Base-by-base conservation (phyloP, 2,113 vertebrate species). In the Blennius ocellaris region DNA sequence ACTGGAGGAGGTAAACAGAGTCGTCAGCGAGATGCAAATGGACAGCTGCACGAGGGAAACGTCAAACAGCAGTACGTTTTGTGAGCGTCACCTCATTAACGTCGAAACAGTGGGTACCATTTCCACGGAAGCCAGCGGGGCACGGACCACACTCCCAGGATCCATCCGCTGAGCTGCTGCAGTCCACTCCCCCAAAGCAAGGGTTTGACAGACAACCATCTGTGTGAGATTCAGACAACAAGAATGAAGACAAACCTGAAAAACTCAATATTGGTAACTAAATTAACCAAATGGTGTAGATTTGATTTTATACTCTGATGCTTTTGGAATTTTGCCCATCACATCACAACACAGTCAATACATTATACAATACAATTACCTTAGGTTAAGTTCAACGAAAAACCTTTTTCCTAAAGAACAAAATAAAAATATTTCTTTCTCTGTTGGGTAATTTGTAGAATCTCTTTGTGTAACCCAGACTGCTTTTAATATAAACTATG, bases 181-280 rank as follows among this genome's bases (percentile, higher is more conserved):
- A 99, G 43, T 94, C 91, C 50, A 96, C 95, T 50, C 97, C 97
- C 6, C 93, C 96, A 77, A 99, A 99, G 87, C 97, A 99, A 3
- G 97, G 97, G 84, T 96, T 99, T 68, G 97, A 99, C 68, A 99
- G 87, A 89, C 97, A 99, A 0, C 97, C 97, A 79, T 99, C 97
- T 99, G 88, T 11, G 12, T 74, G 11, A 59, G 9, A 80, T 56
- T 75, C 43, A 62, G 9, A 68, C 40, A 40, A 76, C 9, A 71
- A 36, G 10, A 65, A 67, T 55, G 15, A 43, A 43, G 65, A 60
- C 38, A 80, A 56, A 67, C 21, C 53, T 49, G 17, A 47, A 44
- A 56, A 64, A 45, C 3, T 3, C 2, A 30, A 30, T 30, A 30
- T 30, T 30, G 21, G 21, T 4, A 30, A 30, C 21, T 30, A 30